Evolutionary conservation across 2,797 vertebrate species (phyloP).

Genomic region (Distichodus sexfasciatus): DNA sequence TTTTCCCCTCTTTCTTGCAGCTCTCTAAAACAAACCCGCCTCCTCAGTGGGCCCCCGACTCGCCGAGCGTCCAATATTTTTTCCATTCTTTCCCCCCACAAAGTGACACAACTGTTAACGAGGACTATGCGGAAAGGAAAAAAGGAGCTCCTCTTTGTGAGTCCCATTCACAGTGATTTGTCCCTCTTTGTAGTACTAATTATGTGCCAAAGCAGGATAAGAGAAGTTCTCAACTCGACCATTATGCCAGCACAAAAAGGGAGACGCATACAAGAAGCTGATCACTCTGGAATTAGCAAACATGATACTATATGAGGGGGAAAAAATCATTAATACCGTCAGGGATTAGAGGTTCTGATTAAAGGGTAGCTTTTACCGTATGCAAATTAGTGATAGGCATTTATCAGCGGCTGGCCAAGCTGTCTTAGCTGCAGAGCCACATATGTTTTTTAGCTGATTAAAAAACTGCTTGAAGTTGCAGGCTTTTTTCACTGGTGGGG

Average conservation of each 20-base stretch:
- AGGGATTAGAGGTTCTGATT: constrained; percentile 99
- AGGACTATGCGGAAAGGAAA: constrained; percentile 79
- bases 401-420: constrained; percentile 99
- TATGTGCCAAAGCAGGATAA: constrained; percentile 99
- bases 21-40: constrained; percentile 63
- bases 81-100: constrained; percentile 41
- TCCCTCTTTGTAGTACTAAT: constrained; percentile 99
- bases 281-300: constrained; percentile 99
- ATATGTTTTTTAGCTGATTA: constrained; percentile 99
- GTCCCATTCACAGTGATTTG: constrained; percentile 97
- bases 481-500: constrained; percentile 80
- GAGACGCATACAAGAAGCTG: constrained; percentile 99
- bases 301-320: constrained; percentile 95
- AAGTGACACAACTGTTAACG: constrained; percentile 77
- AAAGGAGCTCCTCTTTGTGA: constrained; percentile 95
- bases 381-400: constrained; percentile 99
- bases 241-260: constrained; percentile 99
- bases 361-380: constrained; percentile 99
- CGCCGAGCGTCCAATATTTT: constrained; percentile 62
- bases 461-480: constrained; percentile 98
- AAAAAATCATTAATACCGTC: constrained; percentile 99
- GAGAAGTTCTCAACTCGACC: constrained; percentile 99
- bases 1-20: constrained; percentile 52
- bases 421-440: constrained; percentile 98
- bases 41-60: constrained; percentile 63